phyloP scores from a whole-genome alignment of 2,888 invertebrate species.

The Therioaphis trifolii region DNA sequence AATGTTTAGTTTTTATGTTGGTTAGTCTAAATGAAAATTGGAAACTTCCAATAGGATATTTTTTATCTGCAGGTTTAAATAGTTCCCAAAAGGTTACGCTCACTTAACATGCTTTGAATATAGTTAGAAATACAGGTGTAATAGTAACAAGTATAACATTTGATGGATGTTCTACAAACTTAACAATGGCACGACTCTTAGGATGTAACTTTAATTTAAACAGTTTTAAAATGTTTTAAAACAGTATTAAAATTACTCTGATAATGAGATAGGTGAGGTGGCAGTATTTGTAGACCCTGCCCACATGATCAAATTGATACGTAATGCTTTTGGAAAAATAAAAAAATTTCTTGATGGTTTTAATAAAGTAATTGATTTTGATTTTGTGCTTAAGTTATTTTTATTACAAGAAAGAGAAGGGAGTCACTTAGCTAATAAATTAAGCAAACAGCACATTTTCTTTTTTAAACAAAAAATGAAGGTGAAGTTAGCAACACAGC shows the following conservation, averaged over 20 bases:
- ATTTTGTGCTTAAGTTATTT: background rate
- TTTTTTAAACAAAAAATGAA: background rate
- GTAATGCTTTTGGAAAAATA: background rate
- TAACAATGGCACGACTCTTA: slow-evolving; percentile 43
- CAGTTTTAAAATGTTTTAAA: background rate
- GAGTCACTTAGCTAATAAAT: background rate
- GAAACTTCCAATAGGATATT: background rate
- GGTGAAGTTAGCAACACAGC: background rate
- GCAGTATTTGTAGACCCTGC: background rate
- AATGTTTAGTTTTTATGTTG: too few species aligned
- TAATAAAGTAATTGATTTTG: background rate
- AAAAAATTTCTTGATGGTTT: background rate
- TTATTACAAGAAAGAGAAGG: background rate
- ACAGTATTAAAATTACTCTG: background rate
- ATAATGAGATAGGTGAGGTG: background rate
- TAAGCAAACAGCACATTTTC: background rate
- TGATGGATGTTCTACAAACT: slow-evolving; percentile 61
- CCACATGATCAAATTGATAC: background rate
- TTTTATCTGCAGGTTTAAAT: background rate
- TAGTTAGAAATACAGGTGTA: slow-evolving; percentile 48
- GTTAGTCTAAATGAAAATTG: too few species aligned
- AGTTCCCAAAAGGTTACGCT: background rate
- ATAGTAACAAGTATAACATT: slow-evolving; percentile 60
- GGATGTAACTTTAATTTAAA: slow-evolving; percentile 53
- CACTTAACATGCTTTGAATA: background rate